Percentiles rank a stretch among this genome's conserved stretches.
phyloP scores from a whole-genome alignment of 2,888 invertebrate species.

The Sinodicranocentrus sp. region DNA sequence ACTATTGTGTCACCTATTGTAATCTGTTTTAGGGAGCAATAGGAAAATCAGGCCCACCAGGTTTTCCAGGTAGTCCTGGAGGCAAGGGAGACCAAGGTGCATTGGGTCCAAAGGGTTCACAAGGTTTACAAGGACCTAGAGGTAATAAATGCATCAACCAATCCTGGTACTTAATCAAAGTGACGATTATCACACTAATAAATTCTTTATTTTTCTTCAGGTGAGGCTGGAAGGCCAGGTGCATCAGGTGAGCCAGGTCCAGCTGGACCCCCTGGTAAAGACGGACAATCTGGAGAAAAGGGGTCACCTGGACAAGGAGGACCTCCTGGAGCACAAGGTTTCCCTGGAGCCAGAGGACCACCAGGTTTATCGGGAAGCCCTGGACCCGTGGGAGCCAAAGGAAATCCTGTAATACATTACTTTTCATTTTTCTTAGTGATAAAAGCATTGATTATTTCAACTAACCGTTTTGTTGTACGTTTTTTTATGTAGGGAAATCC shows the following conservation, averaged over 20 bases:
- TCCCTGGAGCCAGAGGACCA: slow-evolving; percentile 88
- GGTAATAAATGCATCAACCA: slow-evolving; percentile 79
- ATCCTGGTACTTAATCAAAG: too few species aligned
- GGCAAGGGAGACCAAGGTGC: slow-evolving; percentile 89
- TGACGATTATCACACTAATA: too few species aligned
- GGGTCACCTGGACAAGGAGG: slow-evolving; percentile 87
- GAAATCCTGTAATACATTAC: slow-evolving; percentile 83
- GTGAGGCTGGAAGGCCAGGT: slow-evolving; percentile 89
- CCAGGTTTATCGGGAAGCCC: slow-evolving; percentile 87
- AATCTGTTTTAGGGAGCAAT: slow-evolving; percentile 86
- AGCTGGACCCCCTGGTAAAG: slow-evolving; percentile 85
- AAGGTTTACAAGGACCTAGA: slow-evolving; percentile 88
- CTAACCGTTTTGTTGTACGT: background rate
- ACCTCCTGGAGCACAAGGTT: slow-evolving; percentile 88
- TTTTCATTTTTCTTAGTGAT: background rate
- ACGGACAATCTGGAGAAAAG: slow-evolving; percentile 89
- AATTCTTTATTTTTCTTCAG: slow-evolving; percentile 77
- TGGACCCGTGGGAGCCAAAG: slow-evolving; percentile 87
- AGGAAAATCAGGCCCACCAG: slow-evolving; percentile 91
- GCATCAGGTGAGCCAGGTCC: slow-evolving; percentile 87
- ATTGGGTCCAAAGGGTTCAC: slow-evolving; percentile 88
- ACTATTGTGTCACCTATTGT: too few species aligned
- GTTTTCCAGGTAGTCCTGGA: slow-evolving; percentile 90
- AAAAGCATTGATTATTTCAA: too few species aligned
- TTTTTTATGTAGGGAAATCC: slow-evolving; percentile 82